Evolutionary conservation across 1,140 invertebrate genomes (phyloP).

Genomic region (Arion vulgaris): DNA sequence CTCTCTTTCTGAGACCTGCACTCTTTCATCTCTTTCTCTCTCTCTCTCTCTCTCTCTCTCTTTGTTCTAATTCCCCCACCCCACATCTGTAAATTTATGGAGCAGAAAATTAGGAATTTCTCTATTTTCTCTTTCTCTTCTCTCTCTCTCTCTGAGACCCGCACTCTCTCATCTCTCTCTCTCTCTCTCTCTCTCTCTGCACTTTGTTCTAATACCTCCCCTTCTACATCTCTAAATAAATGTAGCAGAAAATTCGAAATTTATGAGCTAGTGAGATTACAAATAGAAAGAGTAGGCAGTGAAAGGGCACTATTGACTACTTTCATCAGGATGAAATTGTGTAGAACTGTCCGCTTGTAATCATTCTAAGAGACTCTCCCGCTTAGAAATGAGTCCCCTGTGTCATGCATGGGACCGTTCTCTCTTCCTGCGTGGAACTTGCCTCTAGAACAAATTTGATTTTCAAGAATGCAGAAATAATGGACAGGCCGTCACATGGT

Average conservation of each 20-base stretch:
- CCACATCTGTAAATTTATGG: not conserved
- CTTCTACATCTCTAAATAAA: not conserved
- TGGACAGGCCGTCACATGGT: conserved; percentile 18
- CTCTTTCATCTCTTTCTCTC: no score
- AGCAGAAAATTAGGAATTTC: not conserved
- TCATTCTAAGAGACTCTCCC: not conserved
- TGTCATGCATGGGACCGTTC: not conserved
- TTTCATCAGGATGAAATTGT: not conserved
- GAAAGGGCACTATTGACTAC: not conserved
- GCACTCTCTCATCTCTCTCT: not conserved
- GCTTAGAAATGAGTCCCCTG: conserved; percentile 3
- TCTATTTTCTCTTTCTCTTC: not conserved
- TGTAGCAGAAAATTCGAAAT: not conserved
- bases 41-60: no score
- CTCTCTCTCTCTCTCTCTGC: conserved; percentile 8
- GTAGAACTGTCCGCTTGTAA: not conserved
- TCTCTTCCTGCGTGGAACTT: not conserved
- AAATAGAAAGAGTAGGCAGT: not conserved
- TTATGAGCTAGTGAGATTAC: not conserved
- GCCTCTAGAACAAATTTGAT: conserved; percentile 20
- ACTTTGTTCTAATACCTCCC: not conserved
- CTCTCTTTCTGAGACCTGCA: no score
- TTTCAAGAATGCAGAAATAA: conserved; percentile 14
- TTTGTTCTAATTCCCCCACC: not conserved
- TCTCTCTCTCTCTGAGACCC: no score